Evolutionary conservation across 2,113 vertebrate species (phyloP), one percentile per base, ranked within the genome.

Genomic region (Rana temporaria): DNA sequence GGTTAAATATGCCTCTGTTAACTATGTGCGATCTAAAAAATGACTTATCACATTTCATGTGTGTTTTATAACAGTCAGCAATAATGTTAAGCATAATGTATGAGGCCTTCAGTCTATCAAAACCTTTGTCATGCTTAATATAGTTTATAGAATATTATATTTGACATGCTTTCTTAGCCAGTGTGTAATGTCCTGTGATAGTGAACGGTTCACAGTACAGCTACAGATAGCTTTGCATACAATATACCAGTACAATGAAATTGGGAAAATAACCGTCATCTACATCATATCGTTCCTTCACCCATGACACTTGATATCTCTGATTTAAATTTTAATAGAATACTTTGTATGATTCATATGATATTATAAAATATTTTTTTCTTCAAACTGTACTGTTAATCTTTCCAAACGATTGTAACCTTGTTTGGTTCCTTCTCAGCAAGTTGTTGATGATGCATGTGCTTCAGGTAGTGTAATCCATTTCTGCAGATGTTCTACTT

Each of bases 401-500:
- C 30, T 62, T 56, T 60, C 20, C 17, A 60, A 14, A 48, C 15
- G 59, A 48, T 63, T 73, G 74, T 63, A 24, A 24, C 38, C 56
- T 62, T 76, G 24, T 64, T 77, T 38, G 57, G 8, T 16, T 63
- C 38, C 32, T 24, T 22, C 42, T 77, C 18, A 63, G 12, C 38
- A 64, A 52, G 74, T 60, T 18, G 18, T 62, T 34, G 19, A 15
- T 62, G 56, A n/a, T 57, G 30, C 38, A 26, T 32, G 19, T 26
- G 20, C 20, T 64, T 14, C 34, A 22, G 32, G 48, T 77, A 48
- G n/a, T 77, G 56, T 77, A 63, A 62, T 77, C 74, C 60, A 62
- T 77, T 60, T 38, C 18, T 60, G 38, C 57, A 77, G 74, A 77
- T 63, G 59, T 63, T 77, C 12, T 38, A 64, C n/a, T 64, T 77